phyloP scores from a whole-genome alignment of 2,113 vertebrate species.

The Falco punctatus region DNA sequence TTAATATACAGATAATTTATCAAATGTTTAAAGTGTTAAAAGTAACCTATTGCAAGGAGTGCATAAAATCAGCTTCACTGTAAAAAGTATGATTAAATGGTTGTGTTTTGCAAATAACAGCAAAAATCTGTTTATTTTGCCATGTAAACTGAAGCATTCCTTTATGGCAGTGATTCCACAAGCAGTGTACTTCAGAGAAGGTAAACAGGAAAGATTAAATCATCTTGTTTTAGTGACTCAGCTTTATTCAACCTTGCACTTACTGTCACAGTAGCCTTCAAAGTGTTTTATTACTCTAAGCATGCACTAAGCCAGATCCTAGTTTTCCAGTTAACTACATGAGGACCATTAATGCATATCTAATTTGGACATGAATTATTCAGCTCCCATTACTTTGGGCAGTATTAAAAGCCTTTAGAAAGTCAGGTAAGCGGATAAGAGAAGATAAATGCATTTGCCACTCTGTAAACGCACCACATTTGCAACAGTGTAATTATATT shows the following conservation, averaged over 20 bases:
- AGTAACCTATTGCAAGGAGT: neutral
- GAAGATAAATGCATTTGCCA: slow-evolving; percentile 36
- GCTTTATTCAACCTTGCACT: slow-evolving; percentile 12
- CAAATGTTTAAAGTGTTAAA: neutral
- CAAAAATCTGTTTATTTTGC: neutral
- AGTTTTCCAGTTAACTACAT: slow-evolving; percentile 50
- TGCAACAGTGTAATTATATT: neutral
- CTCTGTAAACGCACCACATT: neutral
- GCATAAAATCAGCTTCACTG: neutral
- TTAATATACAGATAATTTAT: neutral
- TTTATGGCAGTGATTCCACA: neutral
- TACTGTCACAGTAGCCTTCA: neutral
- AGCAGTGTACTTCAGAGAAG: neutral
- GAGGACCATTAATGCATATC: slow-evolving; percentile 27
- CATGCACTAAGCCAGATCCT: neutral
- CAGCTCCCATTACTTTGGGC: slow-evolving; percentile 2
- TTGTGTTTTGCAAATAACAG: neutral
- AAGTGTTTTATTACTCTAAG: slow-evolving; percentile 41
- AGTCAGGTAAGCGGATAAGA: slow-evolving; percentile 30
- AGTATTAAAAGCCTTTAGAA: slow-evolving; percentile 41
- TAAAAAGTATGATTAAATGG: neutral
- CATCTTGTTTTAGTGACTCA: slow-evolving; percentile 38
- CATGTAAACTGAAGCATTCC: neutral
- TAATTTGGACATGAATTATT: slow-evolving; percentile 65
- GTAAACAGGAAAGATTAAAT: slow-evolving; percentile 33